phyloP scores from a whole-genome alignment of 2,113 vertebrate species.

The Etheostoma spectabile region DNA sequence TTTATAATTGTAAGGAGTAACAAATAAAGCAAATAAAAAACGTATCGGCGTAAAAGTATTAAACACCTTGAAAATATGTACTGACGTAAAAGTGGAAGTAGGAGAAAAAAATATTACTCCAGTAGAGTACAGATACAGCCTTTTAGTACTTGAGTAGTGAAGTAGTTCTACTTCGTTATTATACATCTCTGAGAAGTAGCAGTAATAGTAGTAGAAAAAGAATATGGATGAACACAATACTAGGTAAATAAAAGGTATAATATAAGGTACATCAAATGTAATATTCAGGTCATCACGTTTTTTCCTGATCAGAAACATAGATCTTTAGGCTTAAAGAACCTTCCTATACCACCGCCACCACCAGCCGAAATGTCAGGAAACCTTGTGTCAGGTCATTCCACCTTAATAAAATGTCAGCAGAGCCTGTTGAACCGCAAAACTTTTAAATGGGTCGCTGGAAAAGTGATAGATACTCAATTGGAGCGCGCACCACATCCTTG shows the following conservation, averaged over 20 bases:
- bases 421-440: slow-evolving; percentile 46
- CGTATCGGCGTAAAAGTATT: too few relatives aligned
- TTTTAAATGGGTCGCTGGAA: slow-evolving; percentile 64
- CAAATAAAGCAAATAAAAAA: too few relatives aligned
- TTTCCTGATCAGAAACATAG: not conserved
- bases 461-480: slow-evolving; percentile 62
- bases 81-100: too few relatives aligned
- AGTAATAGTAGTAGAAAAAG: not conserved
- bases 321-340: not conserved
- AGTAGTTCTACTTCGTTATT: too few relatives aligned
- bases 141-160: too few relatives aligned
- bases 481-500: slow-evolving; percentile 69
- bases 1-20: too few relatives aligned
- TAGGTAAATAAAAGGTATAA: not conserved
- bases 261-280: not conserved
- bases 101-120: too few relatives aligned
- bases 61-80: too few relatives aligned
- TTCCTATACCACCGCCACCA: not conserved
- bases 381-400: slow-evolving; percentile 39
- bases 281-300: not conserved
- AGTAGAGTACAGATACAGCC: too few relatives aligned
- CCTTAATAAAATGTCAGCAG: slow-evolving; percentile 57
- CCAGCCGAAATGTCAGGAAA: slow-evolving; percentile 1
- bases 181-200: too few relatives aligned
- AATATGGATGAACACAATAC: not conserved